A percentile compares a stretch with the other conserved stretches of the same genome.
phyloP scores from a whole-genome alignment of 2,888 invertebrate genomes.

The Stenchaetothrips biformis region DNA sequence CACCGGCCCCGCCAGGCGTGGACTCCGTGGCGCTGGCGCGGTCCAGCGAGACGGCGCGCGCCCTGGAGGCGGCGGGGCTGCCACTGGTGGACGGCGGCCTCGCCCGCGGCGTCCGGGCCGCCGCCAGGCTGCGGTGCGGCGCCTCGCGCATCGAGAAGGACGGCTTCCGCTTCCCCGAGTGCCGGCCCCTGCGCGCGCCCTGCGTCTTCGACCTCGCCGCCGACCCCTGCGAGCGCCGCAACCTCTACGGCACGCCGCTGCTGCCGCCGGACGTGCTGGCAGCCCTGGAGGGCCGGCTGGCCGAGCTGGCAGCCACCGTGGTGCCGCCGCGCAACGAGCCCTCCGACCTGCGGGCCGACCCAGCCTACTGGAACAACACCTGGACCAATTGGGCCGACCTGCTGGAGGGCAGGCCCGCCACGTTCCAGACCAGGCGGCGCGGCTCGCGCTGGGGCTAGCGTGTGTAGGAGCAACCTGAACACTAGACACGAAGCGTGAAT shows the following conservation, averaged over 20 bases:
- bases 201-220: constrained; percentile 49
- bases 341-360: constrained; percentile 34
- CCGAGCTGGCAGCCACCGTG: background rate
- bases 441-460: background rate
- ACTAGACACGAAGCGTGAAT: no score
- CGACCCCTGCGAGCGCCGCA: constrained; percentile 51
- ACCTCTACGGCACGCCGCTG: constrained; percentile 38
- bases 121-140: background rate
- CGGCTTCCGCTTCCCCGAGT: constrained; percentile 38
- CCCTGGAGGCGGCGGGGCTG: background rate
- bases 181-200: constrained; percentile 43
- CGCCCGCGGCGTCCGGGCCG: background rate
- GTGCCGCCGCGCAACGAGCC: constrained; percentile 29
- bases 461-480: no score
- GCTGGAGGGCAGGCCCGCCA: background rate
- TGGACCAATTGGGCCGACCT: constrained; percentile 37
- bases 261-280: background rate
- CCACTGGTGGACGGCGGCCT: background rate
- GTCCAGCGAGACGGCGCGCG: background rate
- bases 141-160: constrained; percentile 23
- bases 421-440: background rate
- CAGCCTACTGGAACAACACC: constrained; percentile 36
- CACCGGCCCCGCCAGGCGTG: background rate
- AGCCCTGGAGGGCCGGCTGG: background rate
- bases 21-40: background rate